Evolutionary conservation across 2,888 invertebrate species (phyloP).

Genomic region (Drosophila rellima): DNA sequence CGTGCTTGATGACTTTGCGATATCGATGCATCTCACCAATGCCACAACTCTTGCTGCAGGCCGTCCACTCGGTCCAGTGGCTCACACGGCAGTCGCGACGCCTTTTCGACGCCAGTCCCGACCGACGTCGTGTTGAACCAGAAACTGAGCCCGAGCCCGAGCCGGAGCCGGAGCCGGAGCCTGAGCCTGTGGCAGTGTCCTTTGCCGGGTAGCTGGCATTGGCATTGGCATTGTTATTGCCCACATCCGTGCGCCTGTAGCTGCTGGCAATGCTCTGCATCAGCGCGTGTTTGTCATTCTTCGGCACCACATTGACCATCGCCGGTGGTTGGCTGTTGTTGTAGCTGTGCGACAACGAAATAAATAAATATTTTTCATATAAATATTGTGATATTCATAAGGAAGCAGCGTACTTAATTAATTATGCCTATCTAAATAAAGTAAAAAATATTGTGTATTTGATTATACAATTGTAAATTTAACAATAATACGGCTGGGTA

Average conservation of each 20-base stretch:
- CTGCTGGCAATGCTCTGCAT: conserved; percentile 90
- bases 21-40: conserved; percentile 95
- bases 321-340: conserved; percentile 72
- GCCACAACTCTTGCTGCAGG: conserved; percentile 95
- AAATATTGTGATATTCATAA: neutral
- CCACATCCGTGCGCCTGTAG: conserved; percentile 85
- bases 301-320: conserved; percentile 80
- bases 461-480: neutral
- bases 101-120: conserved; percentile 80
- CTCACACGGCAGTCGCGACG: conserved; percentile 92
- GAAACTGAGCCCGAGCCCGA: conserved; percentile 35
- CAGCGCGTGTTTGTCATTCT: conserved; percentile 90
- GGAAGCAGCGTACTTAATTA: conserved; percentile 2
- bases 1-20: conserved; percentile 91
- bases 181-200: neutral
- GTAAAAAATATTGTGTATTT: neutral
- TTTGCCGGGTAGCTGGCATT: conserved; percentile 28
- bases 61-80: conserved; percentile 94
- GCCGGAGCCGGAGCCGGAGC: neutral
- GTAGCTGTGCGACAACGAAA: conserved; percentile 56
- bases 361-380: neutral
- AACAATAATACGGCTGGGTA: neutral
- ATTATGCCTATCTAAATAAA: neutral
- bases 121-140: conserved; percentile 83
- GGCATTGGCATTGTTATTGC: conserved; percentile 37